Conservation (phyloP, 2,888 invertebrate genomes). For the Nineta flava region DNA sequence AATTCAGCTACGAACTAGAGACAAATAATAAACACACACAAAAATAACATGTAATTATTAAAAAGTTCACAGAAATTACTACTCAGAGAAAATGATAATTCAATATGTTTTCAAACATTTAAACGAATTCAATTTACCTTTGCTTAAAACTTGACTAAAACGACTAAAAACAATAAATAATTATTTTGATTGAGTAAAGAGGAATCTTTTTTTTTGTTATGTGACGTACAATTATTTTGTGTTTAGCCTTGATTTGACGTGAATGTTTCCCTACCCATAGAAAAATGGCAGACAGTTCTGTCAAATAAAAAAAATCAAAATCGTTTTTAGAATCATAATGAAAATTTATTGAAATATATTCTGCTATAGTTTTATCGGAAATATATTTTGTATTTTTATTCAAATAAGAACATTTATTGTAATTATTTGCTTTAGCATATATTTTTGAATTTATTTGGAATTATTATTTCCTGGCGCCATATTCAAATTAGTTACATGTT, state of each 20-base stretch:
- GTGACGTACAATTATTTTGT: neutral
- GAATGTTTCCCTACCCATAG: neutral
- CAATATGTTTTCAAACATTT: too few relatives aligned
- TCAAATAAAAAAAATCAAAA: neutral
- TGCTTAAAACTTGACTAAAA: neutral
- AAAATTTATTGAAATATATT: neutral
- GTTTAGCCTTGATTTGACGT: neutral
- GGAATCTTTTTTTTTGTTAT: neutral
- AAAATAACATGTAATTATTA: neutral
- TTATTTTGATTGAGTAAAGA: too few relatives aligned
- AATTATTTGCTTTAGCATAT: neutral
- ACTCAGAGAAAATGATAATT: too few relatives aligned
- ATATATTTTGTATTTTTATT: neutral
- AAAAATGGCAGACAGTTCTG: constrained; percentile 4
- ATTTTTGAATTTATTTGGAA: neutral
- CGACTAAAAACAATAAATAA: too few relatives aligned
- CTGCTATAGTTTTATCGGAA: neutral
- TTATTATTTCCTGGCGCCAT: too few relatives aligned
- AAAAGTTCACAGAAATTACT: too few relatives aligned
- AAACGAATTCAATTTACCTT: neutral
- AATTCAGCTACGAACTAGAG: neutral
- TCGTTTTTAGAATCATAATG: neutral
- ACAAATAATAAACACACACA: neutral
- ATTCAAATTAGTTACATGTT: too few relatives aligned
- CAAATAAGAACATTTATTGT: too few relatives aligned